A percentile compares a stretch with the other conserved stretches of the same genome.
These are phyloP conservation scores for Cacatua alba DNA, from an alignment of 2,113 vertebrate species.

Conservation along the genomic window DNA sequence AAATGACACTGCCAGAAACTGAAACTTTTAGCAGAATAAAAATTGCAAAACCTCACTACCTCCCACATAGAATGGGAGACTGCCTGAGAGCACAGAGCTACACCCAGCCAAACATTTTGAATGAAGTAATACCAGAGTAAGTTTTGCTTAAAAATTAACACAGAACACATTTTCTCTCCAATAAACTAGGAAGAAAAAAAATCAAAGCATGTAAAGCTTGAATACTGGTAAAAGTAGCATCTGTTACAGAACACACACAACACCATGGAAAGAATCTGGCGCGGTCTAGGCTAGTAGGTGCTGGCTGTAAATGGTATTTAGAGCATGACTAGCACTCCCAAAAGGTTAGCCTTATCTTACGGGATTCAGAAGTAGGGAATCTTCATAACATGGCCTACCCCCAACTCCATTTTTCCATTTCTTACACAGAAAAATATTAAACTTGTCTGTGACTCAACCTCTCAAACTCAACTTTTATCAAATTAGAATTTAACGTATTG, in stretches of 20 bases:
- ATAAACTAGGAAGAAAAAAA: background rate
- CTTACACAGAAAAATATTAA: background rate
- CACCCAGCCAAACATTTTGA: background rate
- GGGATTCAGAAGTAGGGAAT: background rate
- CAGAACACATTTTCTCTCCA: slow-evolving; percentile 30
- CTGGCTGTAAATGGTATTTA: background rate
- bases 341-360: background rate
- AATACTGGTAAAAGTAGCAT: background rate
- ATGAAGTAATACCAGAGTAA: background rate
- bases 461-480: background rate
- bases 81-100: background rate
- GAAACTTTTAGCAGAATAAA: background rate
- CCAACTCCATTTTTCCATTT: background rate
- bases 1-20: background rate
- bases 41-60: background rate
- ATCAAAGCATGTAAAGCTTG: background rate
- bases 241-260: background rate
- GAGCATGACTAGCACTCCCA: background rate
- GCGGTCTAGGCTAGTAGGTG: background rate
- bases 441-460: background rate
- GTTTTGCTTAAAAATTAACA: slow-evolving; percentile 26
- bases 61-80: slow-evolving; percentile 6
- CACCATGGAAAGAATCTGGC: background rate
- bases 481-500: background rate
- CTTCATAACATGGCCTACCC: background rate